These are phyloP conservation scores for Edolisoma coerulescens DNA, from an alignment of 2,113 vertebrate species.

Conservation along the genomic window DNA sequence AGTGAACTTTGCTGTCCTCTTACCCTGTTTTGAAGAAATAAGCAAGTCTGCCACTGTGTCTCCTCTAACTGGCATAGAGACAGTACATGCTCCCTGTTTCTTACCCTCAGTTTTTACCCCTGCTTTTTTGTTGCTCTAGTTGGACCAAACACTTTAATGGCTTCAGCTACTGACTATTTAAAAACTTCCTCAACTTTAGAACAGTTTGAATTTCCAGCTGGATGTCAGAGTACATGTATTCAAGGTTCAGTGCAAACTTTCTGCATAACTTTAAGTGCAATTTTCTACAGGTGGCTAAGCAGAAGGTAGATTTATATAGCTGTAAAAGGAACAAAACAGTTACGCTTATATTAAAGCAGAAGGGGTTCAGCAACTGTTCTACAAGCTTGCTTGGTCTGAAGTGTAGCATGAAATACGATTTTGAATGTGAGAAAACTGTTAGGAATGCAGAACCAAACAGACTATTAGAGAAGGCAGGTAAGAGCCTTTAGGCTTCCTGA, in stretches of 20 bases:
- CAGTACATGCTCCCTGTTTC: neutral
- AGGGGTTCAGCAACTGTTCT: neutral
- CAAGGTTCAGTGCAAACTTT: neutral
- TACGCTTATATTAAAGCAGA: neutral
- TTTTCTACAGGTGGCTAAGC: slow-evolving; percentile 4
- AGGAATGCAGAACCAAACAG: neutral
- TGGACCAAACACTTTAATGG: neutral
- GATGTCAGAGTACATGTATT: neutral
- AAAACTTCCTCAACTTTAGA: neutral
- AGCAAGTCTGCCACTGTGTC: neutral
- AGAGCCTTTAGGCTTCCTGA: neutral
- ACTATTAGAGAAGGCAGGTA: neutral
- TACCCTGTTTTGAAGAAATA: neutral
- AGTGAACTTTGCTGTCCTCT: neutral
- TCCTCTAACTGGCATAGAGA: neutral
- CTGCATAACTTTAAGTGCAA: neutral
- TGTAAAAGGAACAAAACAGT: neutral
- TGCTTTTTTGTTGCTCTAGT: neutral
- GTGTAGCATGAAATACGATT: neutral
- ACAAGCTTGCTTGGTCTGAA: neutral
- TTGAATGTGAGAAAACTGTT: neutral
- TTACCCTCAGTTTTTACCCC: neutral
- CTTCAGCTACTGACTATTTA: neutral
- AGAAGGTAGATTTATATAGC: slow-evolving; percentile 9
- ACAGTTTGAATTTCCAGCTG: neutral